Percentiles rank a stretch among this genome's conserved stretches.
These are phyloP conservation scores for Chloroclysta siterata DNA, from an alignment of 2,888 invertebrate genomes.

Conservation along the genomic window DNA sequence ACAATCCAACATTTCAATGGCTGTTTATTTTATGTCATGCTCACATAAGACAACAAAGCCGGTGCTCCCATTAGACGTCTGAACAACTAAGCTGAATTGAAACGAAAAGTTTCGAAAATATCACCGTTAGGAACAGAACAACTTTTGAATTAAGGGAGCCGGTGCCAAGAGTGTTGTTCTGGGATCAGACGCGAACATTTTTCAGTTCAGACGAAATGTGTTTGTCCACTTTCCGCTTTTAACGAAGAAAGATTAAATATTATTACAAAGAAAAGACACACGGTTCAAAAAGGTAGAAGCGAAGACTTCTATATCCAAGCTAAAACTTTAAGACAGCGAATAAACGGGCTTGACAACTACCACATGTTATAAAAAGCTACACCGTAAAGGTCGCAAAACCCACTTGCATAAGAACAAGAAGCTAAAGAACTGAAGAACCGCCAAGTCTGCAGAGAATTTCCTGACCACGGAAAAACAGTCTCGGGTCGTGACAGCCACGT, in stretches of 20 bases:
- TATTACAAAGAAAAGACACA: constrained; percentile 30
- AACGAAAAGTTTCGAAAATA: constrained; percentile 56
- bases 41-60: constrained; percentile 37
- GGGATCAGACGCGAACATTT: constrained; percentile 49
- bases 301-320: constrained; percentile 15
- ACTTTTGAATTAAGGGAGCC: constrained; percentile 63
- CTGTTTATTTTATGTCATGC: constrained; percentile 33
- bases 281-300: constrained; percentile 19
- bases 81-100: constrained; percentile 53
- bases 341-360: constrained; percentile 22
- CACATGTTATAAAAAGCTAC: constrained; percentile 17
- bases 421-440: constrained; percentile 45
- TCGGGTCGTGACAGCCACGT: constrained; percentile 57
- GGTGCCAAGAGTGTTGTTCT: constrained; percentile 61
- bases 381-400: constrained; percentile 42
- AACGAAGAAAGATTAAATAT: constrained; percentile 37
- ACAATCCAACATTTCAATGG: constrained; percentile 27
- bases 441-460: constrained; percentile 57
- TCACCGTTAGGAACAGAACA: constrained; percentile 52
- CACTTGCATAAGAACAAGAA: constrained; percentile 55
- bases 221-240: constrained; percentile 47
- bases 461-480: constrained; percentile 70
- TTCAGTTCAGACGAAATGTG: constrained; percentile 49
- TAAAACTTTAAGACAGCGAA: constrained; percentile 12
- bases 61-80: constrained; percentile 46